phyloP scores from a whole-genome alignment of 1,140 invertebrate species.

The Mizuhopecten yessoensis region DNA sequence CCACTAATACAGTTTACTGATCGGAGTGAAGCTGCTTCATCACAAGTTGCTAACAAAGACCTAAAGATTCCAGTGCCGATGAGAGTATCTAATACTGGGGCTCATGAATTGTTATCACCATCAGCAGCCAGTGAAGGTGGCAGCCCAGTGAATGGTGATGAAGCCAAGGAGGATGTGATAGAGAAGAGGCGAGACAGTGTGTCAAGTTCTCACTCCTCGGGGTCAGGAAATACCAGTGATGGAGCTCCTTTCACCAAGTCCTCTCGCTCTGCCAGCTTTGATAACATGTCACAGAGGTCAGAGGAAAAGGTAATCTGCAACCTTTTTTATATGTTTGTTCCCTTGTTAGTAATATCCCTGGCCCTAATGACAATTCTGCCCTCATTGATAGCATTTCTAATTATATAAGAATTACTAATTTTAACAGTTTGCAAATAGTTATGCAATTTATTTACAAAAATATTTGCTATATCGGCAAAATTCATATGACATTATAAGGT shows the following conservation, averaged over 20 bases:
- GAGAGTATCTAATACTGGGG: background rate
- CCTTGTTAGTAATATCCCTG: too few species aligned
- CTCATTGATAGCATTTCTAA: too few species aligned
- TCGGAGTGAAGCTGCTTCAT: slow-evolving; percentile 13
- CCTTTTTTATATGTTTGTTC: too few species aligned
- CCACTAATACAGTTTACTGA: slow-evolving; percentile 2
- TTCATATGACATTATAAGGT: too few species aligned
- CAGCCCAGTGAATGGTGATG: background rate
- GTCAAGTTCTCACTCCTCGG: slow-evolving; percentile 66
- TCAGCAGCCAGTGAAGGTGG: background rate
- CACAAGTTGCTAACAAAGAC: background rate
- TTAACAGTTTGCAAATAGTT: too few species aligned
- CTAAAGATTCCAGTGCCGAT: background rate
- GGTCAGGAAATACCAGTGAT: slow-evolving; percentile 68
- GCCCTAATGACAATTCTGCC: too few species aligned
- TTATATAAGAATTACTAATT: too few species aligned
- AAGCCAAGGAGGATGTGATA: background rate
- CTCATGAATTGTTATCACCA: background rate
- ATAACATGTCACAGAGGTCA: slow-evolving; percentile 67
- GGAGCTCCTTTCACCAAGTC: slow-evolving; percentile 59
- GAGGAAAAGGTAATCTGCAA: slow-evolving; percentile 69
- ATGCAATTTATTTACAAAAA: too few species aligned
- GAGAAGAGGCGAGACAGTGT: slow-evolving; percentile 56
- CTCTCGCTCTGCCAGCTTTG: slow-evolving; percentile 62
- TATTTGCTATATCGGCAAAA: too few species aligned